Conservation (phyloP, 2,797 vertebrate genomes). For the Pseudomugil gertrudae region DNA sequence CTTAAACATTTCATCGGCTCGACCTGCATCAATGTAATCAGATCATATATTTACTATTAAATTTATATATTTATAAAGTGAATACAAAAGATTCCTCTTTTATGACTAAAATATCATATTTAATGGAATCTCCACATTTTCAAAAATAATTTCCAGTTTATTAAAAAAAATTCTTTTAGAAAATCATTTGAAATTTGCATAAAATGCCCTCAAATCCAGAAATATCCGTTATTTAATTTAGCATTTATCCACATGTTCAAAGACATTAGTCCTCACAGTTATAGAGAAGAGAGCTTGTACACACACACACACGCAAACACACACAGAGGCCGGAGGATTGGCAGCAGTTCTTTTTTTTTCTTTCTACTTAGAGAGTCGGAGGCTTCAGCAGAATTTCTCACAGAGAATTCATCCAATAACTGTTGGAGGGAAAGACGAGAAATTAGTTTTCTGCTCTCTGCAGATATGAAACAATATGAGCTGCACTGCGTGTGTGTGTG, state of each 20-base stretch:
- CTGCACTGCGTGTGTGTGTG: conserved; percentile 45
- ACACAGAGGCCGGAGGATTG: conserved; percentile 8
- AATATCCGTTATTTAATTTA: not conserved
- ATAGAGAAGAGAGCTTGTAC: not conserved
- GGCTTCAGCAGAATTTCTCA: conserved; percentile 61
- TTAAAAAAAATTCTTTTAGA: not conserved
- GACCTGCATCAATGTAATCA: too few species aligned
- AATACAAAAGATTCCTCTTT: too few species aligned
- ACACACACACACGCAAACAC: conserved; percentile 11
- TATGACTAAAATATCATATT: too few species aligned
- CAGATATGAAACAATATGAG: conserved; percentile 78
- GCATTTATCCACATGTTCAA: not conserved
- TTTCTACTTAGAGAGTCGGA: conserved; percentile 37
- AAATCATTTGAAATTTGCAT: not conserved
- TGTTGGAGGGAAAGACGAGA: conserved; percentile 59
- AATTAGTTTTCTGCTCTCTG: conserved; percentile 73
- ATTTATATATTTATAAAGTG: too few species aligned
- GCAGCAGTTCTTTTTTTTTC: not conserved
- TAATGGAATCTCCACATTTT: too few species aligned
- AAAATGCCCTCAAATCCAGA: not conserved
- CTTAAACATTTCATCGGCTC: too few species aligned
- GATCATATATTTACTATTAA: too few species aligned
- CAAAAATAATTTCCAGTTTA: too few species aligned
- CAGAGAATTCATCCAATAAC: conserved; percentile 71
- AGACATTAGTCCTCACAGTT: not conserved